These are phyloP conservation scores for Philereme transversata DNA, from an alignment of 2,888 invertebrate genomes.

Conservation along the genomic window DNA sequence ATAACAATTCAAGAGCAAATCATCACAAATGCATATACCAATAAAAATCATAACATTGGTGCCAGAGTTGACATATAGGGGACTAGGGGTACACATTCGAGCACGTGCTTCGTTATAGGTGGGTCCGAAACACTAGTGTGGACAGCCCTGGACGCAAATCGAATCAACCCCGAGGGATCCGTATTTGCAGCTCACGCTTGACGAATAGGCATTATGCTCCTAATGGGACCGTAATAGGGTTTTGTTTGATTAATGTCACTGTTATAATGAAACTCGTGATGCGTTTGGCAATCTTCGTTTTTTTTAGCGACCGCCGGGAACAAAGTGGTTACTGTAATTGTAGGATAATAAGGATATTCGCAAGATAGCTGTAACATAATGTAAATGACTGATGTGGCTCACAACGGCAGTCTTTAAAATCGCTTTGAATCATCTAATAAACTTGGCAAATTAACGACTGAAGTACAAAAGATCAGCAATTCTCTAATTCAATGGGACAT, in stretches of 20 bases:
- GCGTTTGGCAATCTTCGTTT: no score
- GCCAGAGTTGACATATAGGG: conserved; percentile 40
- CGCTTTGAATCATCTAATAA: not conserved
- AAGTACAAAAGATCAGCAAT: conserved; percentile 14
- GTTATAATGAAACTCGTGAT: conserved; percentile 6
- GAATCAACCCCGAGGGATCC: conserved; percentile 44
- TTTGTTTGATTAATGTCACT: conserved; percentile 22
- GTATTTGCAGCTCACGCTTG: conserved; percentile 29
- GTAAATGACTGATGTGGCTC: no score
- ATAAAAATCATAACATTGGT: conserved; percentile 15
- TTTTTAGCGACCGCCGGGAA: no score
- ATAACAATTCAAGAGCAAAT: no score
- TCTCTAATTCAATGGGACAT: conserved; percentile 24
- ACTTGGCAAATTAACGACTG: not conserved
- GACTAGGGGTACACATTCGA: conserved; percentile 46
- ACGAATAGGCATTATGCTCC: conserved; percentile 28
- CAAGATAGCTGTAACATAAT: no score
- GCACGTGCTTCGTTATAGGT: conserved; percentile 46
- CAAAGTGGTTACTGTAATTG: no score
- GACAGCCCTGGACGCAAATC: conserved; percentile 51
- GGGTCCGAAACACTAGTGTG: conserved; percentile 50
- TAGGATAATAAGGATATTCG: no score
- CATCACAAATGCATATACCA: conserved; percentile 1
- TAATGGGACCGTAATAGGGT: conserved; percentile 28
- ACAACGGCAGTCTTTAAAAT: no score